Percentiles rank a stretch among this genome's conserved stretches.
These are phyloP conservation scores for Baryphthengus martii DNA, from an alignment of 2,113 vertebrate species.

Conservation along the genomic window DNA sequence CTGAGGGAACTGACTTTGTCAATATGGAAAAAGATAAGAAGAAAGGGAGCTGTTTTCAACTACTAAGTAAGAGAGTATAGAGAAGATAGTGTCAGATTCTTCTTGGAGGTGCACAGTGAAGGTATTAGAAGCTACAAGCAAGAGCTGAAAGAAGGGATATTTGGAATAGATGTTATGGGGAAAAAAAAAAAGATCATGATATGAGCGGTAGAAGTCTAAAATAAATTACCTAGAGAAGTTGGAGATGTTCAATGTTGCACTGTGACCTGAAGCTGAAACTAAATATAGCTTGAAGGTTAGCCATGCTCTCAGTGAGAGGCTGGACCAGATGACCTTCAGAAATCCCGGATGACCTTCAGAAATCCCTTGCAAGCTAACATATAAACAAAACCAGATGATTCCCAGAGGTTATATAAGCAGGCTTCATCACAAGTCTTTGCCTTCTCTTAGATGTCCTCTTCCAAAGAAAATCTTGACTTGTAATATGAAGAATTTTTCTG, in stretches of 20 bases:
- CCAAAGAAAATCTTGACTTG: not conserved
- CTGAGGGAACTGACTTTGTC: not conserved
- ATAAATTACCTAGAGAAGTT: accelerated
- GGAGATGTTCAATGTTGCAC: not conserved
- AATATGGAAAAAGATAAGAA: not conserved
- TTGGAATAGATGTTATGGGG: not conserved
- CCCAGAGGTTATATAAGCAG: not conserved
- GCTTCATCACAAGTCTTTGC: not conserved
- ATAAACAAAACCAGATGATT: not conserved
- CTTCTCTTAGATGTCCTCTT: not conserved
- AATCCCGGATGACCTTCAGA: not conserved
- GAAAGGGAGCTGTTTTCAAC: not conserved
- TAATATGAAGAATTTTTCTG: not conserved
- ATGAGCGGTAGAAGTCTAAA: not conserved
- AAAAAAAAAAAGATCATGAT: not conserved
- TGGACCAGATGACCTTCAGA: not conserved
- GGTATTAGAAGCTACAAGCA: not conserved
- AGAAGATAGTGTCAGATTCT: not conserved
- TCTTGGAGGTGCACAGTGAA: not conserved
- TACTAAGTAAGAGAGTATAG: not conserved
- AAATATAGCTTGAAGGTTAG: not conserved
- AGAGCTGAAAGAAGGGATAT: not conserved
- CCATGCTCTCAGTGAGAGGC: not conserved
- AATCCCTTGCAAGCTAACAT: not conserved
- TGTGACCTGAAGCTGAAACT: not conserved